Conservation (phyloP, 2,113 vertebrate species). For the Dicaeum eximium region DNA sequence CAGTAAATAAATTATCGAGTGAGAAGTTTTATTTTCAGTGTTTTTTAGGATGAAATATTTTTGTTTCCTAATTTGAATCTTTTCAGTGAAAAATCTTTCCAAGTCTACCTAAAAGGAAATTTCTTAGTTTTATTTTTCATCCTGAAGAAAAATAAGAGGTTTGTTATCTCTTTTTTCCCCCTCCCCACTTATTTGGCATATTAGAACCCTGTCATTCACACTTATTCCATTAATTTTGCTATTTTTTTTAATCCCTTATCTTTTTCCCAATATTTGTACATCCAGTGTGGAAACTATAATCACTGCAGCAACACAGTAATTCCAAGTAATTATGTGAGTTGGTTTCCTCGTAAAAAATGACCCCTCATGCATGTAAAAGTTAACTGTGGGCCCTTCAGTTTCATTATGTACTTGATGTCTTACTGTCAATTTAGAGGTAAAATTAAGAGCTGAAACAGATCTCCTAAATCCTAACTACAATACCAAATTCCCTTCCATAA, state of each 20-base stretch:
- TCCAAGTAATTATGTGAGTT: neutral
- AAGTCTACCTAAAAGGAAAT: neutral
- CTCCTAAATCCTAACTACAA: neutral
- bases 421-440: neutral
- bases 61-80: neutral
- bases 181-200: neutral
- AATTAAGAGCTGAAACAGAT: neutral
- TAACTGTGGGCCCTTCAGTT: neutral
- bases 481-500: neutral
- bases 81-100: neutral
- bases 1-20: neutral
- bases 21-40: neutral
- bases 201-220: neutral
- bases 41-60: neutral
- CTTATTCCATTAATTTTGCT: neutral
- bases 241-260: neutral
- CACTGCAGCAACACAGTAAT: neutral
- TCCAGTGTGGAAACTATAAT: neutral
- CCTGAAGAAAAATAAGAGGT: neutral
- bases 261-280: neutral
- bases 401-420: neutral
- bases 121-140: neutral
- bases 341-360: neutral
- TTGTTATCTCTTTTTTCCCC: neutral
- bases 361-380: neutral